Percentiles rank a stretch among this genome's conserved stretches.
These are phyloP conservation scores for Myanophis thanlyinensis DNA, from an alignment of 2,113 vertebrate genomes.

Conservation along the genomic window DNA sequence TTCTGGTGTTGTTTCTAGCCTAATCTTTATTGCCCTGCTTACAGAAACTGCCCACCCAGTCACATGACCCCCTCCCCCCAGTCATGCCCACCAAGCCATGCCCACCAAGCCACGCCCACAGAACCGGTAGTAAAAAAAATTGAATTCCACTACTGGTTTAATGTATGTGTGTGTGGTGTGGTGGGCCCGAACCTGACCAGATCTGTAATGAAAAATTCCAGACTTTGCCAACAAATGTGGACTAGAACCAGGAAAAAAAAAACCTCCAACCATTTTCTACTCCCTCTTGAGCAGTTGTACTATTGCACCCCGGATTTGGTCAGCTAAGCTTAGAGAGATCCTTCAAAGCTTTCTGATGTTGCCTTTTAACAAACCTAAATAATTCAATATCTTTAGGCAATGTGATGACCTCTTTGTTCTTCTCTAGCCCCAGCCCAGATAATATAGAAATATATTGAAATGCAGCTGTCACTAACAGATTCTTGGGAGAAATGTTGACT, in stretches of 20 bases:
- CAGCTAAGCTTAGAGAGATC: background rate
- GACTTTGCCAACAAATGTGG: background rate
- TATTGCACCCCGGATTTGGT: background rate
- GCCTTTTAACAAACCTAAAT: background rate
- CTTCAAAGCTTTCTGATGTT: background rate
- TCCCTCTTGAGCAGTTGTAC: background rate
- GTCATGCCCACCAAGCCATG: too few species aligned
- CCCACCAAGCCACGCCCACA: too few species aligned
- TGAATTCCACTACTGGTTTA: too few species aligned
- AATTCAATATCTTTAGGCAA: background rate
- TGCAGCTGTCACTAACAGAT: background rate
- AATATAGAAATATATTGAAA: background rate
- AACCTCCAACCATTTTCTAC: background rate
- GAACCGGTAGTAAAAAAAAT: too few species aligned
- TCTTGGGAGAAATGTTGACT: background rate
- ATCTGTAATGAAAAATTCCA: background rate
- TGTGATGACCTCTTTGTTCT: background rate
- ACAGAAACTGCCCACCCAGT: too few species aligned
- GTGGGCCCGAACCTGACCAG: background rate
- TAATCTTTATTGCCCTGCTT: too few species aligned
- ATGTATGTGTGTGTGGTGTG: too few species aligned
- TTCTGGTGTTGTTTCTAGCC: too few species aligned
- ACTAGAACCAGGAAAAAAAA: background rate
- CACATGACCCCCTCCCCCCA: too few species aligned
- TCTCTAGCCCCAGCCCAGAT: background rate